phyloP scores from a whole-genome alignment of 2,113 vertebrate genomes.

The Haplotaxodon microlepis region DNA sequence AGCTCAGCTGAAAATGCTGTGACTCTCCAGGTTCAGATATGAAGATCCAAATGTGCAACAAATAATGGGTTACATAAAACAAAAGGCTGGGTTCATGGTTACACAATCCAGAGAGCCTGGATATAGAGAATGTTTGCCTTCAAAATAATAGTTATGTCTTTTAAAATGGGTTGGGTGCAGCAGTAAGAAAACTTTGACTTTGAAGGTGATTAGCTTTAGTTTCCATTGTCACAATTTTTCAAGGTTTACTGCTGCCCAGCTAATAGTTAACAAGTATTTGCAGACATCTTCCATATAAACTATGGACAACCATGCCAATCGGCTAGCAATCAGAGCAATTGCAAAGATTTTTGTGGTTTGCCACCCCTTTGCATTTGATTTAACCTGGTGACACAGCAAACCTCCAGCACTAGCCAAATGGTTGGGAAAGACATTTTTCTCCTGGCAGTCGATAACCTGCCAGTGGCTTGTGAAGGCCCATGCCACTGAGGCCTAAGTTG shows the following conservation, averaged over 20 bases:
- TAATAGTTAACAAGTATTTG: background rate
- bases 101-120: background rate
- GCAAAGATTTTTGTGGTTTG: background rate
- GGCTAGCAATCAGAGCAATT: background rate
- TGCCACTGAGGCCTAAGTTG: background rate
- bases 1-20: background rate
- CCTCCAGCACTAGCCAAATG: background rate
- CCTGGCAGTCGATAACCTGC: background rate
- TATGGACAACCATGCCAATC: background rate
- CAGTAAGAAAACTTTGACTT: background rate
- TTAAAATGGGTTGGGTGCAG: background rate
- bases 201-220: background rate
- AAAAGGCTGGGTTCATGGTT: background rate
- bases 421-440: background rate
- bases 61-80: background rate
- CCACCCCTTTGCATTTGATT: background rate
- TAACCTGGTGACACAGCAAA: background rate
- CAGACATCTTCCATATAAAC: background rate
- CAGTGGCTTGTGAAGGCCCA: background rate
- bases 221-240: background rate
- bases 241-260: background rate
- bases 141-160: background rate
- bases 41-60: background rate
- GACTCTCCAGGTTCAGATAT: background rate
- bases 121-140: background rate